A percentile compares a stretch with the other conserved stretches of the same genome.
Conservation (phyloP, 2,888 invertebrate species). For the Diarsia rubi region DNA sequence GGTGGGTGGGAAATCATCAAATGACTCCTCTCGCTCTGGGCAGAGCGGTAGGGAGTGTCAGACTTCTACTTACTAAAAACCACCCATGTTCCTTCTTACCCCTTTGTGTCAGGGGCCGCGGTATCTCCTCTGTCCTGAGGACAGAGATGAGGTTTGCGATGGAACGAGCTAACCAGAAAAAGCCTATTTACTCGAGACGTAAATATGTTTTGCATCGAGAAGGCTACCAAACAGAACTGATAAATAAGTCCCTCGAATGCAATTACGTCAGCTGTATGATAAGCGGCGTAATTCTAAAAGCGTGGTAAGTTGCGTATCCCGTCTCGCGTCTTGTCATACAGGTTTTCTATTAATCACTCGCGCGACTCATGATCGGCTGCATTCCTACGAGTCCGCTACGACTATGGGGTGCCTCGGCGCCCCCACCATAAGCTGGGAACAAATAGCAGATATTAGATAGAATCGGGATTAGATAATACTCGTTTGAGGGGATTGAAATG, state of each 20-base stretch:
- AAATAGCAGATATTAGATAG: slow-evolving; percentile 42
- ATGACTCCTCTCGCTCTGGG: too few relatives aligned
- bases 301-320: slow-evolving; percentile 59
- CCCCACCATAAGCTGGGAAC: slow-evolving; percentile 56
- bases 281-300: slow-evolving; percentile 50
- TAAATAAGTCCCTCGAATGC: slow-evolving; percentile 9
- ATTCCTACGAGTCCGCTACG: slow-evolving; percentile 80
- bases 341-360: slow-evolving; percentile 82
- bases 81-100: too few relatives aligned
- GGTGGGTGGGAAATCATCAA: too few relatives aligned
- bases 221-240: background rate
- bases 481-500: background rate
- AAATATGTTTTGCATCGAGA: too few relatives aligned
- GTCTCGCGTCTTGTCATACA: slow-evolving; percentile 69
- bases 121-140: too few relatives aligned
- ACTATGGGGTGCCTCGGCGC: slow-evolving; percentile 70
- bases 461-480: slow-evolving; percentile 25
- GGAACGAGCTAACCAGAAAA: too few relatives aligned
- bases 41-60: too few relatives aligned
- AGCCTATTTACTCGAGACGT: too few relatives aligned
- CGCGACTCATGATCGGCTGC: slow-evolving; percentile 74
- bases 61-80: too few relatives aligned
- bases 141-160: too few relatives aligned
- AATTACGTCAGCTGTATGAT: slow-evolving; percentile 57
- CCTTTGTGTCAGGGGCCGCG: too few relatives aligned